These are phyloP conservation scores for Pristis pectinata DNA, from an alignment of 2,797 vertebrate genomes.

Conservation along the genomic window DNA sequence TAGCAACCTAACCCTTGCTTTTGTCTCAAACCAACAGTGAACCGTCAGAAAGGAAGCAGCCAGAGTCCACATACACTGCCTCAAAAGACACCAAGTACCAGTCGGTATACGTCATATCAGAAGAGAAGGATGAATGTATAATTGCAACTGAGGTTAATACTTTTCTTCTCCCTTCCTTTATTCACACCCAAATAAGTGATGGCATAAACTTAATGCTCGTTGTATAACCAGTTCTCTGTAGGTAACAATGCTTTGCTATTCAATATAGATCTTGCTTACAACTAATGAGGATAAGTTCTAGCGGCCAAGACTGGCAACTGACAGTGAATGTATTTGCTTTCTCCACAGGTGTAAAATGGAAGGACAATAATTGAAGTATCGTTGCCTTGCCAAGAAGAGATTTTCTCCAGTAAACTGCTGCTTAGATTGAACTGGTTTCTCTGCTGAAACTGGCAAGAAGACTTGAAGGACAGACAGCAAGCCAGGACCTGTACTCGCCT, in stretches of 20 bases:
- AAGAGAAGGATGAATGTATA: constrained; percentile 95
- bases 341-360: constrained; percentile 74
- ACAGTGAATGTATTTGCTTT: constrained; percentile 4
- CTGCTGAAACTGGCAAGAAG: constrained; percentile 79
- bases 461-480: constrained; percentile 82
- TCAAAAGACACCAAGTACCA: constrained; percentile 89
- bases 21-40: constrained; percentile 57
- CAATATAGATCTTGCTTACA: background rate
- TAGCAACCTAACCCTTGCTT: constrained; percentile 17
- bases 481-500: constrained; percentile 74
- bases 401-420: constrained; percentile 62
- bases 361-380: constrained; percentile 47
- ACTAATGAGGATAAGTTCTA: background rate
- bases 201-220: background rate
- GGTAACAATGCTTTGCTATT: background rate
- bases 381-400: constrained; percentile 33
- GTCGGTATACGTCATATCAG: constrained; percentile 94
- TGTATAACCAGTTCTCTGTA: constrained; percentile 13
- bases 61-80: constrained; percentile 68
- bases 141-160: constrained; percentile 89
- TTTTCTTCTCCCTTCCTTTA: background rate
- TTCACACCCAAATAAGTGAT: background rate
- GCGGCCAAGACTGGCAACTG: background rate
- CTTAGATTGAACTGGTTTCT: constrained; percentile 92
- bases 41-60: constrained; percentile 69